Evolutionary conservation across 2,113 vertebrate genomes (phyloP), one percentile per base, ranked within the genome.

Genomic region (Centrocercus urophasianus): DNA sequence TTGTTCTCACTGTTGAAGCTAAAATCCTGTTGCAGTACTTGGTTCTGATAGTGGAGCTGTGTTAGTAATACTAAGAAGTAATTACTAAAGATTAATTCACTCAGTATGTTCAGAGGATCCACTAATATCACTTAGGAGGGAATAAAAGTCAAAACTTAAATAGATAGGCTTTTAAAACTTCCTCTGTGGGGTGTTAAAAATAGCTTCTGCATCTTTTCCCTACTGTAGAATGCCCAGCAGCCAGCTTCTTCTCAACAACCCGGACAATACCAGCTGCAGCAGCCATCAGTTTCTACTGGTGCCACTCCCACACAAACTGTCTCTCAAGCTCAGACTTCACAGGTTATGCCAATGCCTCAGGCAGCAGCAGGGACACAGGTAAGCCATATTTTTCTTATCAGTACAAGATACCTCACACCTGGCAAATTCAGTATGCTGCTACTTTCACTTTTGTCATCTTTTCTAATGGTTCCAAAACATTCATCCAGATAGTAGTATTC

Each of bases 301-400:
- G 36, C 91, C 47, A 54, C 97, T 64, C 72, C 96, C 64, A 59
- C 94, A 69, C 98, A 97, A 89, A 94, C 97, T 32, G 83, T 82
- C 43, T 96, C 97, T 92, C 98, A 98, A 59, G 93, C 96, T 87
- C 98, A 95, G 2, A 83, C 92, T 83, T 91, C 97, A 88, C 96
- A 98, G 94, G 64, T 97, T 64, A 96, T 97, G 90, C 93, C 97
- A 48, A 83, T 94, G 96, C 95, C 98, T 97, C 98, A 98, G 88
- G 95, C 95, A 77, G 85, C 98, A 96, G 77, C 95, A 93, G 98
- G 96, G 88, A 97, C 97, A 83, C 98, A 98, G 98, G 98, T 98
- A 97, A 97, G 89, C n/a, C 69, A 48, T 74, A 83, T 86, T 95
- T 47, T 60, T 90, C 56, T 76, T 87, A 70, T 69, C 80, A 82